Evolutionary conservation across 2,113 vertebrate species (phyloP).

Genomic region (Onychostoma macrolepis): DNA sequence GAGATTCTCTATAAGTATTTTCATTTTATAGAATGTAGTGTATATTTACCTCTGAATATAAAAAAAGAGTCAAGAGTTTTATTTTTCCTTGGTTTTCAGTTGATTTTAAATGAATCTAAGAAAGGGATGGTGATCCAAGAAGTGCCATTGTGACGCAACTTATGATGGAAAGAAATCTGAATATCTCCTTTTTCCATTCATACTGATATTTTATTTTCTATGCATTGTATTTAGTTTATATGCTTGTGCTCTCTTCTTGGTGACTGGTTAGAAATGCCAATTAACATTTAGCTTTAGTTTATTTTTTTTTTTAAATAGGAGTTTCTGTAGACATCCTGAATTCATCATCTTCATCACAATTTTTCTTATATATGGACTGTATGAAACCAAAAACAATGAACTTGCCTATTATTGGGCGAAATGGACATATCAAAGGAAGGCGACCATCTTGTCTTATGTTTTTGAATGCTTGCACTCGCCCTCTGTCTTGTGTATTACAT

Average conservation of each 20-base stretch:
- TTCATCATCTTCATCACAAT: conserved; percentile 12
- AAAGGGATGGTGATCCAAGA: neutral
- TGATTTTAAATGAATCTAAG: neutral
- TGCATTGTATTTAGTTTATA: neutral
- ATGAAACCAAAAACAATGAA: neutral
- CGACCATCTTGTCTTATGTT: conserved; percentile 66
- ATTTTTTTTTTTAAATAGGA: neutral
- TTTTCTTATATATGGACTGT: conserved; percentile 46
- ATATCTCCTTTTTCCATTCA: conserved; percentile 26
- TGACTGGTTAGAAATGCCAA: neutral
- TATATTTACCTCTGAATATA: neutral
- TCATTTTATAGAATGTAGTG: neutral
- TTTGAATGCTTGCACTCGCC: conserved; percentile 65
- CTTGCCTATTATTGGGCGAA: conserved; percentile 60
- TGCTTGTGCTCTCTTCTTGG: neutral
- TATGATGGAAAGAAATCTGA: conserved; percentile 3
- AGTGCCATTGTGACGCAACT: neutral
- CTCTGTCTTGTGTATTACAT: conserved; percentile 70
- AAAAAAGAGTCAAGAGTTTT: neutral
- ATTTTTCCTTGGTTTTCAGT: neutral
- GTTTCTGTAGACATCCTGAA: neutral
- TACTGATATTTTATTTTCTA: conserved; percentile 3
- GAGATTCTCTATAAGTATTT: neutral
- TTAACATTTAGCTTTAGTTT: neutral
- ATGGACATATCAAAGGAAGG: conserved; percentile 72